Base-by-base conservation (phyloP, 2,888 invertebrate species). In the Punctoribates punctum region DNA sequence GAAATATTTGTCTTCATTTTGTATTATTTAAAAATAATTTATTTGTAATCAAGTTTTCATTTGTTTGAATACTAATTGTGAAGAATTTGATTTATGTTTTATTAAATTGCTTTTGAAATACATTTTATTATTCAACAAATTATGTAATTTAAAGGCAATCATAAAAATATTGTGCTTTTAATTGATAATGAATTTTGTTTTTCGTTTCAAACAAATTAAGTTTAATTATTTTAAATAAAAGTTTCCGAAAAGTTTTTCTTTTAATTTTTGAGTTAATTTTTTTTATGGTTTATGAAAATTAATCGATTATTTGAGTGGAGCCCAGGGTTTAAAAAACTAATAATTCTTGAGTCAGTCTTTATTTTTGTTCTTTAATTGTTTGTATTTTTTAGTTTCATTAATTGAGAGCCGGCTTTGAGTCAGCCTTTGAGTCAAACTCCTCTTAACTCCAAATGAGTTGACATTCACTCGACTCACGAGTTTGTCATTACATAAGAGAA, bases 401-500 rank as follows among this genome's bases (percentile, higher is more conserved):
- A 57, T 57, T 57, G 57, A 57, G 20, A 20, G 51, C 17, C 17
- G n/a, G 1, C 51, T 51, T 8, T 17, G 20, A 20, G 20, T 17
- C 20, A 51, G n/a, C 2, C 51, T 51, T 8, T 17, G 20, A 20
- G 20, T 17, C 20, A 51, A 20, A 51, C 51, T 51, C 20, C 51
- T 51, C 20, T 51, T 51, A 20, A 51, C n/a, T 20, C 23, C 57
- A 57, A 57, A 57, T 57, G 57, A 6, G n/a, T 23, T 57, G 57
- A 57, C 57, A 57, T 57, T 57, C 57, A 57, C 23, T 57, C 57
- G 23, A 57, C 57, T 57, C 57, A 57, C 57, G 57, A 57, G 57
- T 57, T 25, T 57, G 57, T 57, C 57, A 57, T 57, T 57, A 57
- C 57, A 57, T 57, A 23, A 57, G 25, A 23, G 25, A 23, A 20